Percentiles rank a stretch among this genome's conserved stretches.
Conservation (phyloP, 2,113 vertebrate species). For the Lathamus discolor region DNA sequence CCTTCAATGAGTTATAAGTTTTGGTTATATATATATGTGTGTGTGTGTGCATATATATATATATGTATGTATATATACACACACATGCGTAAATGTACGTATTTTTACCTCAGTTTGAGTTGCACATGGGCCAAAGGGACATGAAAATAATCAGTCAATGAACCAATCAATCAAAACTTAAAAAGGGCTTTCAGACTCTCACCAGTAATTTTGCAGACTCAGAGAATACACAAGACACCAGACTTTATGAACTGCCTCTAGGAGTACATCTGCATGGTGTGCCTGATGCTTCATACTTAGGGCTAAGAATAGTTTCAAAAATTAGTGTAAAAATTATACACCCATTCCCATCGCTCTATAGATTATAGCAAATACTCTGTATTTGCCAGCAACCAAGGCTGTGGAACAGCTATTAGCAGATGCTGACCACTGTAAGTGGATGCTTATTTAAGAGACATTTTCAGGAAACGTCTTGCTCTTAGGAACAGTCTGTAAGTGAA, state of each 20-base stretch:
- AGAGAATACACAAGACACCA: background rate
- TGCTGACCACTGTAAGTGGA: constrained; percentile 33
- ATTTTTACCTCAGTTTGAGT: background rate
- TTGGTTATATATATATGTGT: background rate
- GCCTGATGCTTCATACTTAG: background rate
- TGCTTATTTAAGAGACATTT: constrained; percentile 58
- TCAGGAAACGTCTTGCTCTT: constrained; percentile 56
- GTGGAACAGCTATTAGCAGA: constrained; percentile 22
- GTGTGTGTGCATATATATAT: too few species aligned
- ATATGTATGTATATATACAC: background rate
- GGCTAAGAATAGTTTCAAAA: background rate
- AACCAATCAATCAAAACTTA: background rate
- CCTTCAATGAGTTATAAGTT: background rate
- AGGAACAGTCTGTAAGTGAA: constrained; percentile 35
- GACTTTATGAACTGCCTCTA: background rate
- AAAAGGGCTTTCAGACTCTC: background rate
- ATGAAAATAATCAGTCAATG: background rate
- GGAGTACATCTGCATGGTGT: background rate
- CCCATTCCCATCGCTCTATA: background rate
- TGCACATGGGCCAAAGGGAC: background rate
- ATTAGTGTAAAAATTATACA: background rate
- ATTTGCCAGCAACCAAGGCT: constrained; percentile 2
- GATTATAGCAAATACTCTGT: background rate
- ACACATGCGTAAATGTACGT: background rate
- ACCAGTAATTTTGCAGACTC: background rate